A percentile compares a stretch with the other conserved stretches of the same genome.
phyloP scores from a whole-genome alignment of 2,113 vertebrate species.

The Cyprinodon variegatus region DNA sequence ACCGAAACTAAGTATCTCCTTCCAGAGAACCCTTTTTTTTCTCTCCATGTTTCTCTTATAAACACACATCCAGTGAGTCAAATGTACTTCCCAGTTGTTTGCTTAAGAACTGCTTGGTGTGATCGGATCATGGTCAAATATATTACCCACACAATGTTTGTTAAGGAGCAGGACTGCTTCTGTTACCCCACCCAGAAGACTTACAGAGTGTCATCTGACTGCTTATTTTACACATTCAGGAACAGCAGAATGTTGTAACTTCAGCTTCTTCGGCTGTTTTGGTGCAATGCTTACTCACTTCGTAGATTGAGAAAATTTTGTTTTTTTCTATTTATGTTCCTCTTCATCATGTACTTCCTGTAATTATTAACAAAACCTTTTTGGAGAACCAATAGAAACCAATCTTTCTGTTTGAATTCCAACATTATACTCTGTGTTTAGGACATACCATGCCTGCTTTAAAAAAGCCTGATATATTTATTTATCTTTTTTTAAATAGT shows the following conservation, averaged over 20 bases:
- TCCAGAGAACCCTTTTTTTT: not conserved
- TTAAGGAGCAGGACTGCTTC: not conserved
- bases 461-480: not conserved
- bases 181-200: not conserved
- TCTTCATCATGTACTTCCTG: not conserved
- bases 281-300: not conserved
- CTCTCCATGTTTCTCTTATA: not conserved
- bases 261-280: not conserved
- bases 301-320: not conserved
- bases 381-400: not conserved
- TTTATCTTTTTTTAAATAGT: not conserved
- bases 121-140: constrained; percentile 11
- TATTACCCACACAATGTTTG: constrained; percentile 21
- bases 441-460: not conserved
- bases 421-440: too few species aligned
- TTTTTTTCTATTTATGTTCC: not conserved
- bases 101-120: constrained; percentile 5
- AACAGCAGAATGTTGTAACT: constrained; percentile 27
- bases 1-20: not conserved
- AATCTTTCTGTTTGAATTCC: not conserved
- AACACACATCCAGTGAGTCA: not conserved
- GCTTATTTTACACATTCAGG: not conserved
- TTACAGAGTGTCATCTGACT: not conserved
- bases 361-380: not conserved
- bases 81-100: constrained; percentile 14